Evolutionary conservation across 92 coral and sea anemone genomes (phyloP).

Genomic region (Zoanthus sansibaricus): DNA sequence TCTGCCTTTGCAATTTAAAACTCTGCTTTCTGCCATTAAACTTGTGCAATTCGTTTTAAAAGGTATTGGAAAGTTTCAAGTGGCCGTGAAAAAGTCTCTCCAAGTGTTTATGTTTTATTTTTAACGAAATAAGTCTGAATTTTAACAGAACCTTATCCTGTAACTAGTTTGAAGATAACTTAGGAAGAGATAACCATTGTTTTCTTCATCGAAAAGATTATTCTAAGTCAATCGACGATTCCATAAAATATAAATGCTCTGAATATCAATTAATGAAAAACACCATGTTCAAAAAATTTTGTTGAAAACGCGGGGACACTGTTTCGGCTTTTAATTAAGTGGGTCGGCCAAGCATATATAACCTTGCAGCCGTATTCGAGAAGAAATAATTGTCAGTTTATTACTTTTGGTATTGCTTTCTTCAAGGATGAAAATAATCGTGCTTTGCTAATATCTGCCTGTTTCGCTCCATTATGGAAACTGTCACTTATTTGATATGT

Average conservation of each 20-base stretch:
- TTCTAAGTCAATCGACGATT: slow-evolving; percentile 16
- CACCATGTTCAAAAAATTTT: slow-evolving; percentile 1
- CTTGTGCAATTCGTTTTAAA: not conserved
- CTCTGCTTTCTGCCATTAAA: slow-evolving; percentile 1
- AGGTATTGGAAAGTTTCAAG: not conserved
- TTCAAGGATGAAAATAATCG: slow-evolving; percentile 24
- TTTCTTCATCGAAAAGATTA: not conserved
- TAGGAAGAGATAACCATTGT: not conserved
- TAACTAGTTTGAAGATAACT: not conserved
- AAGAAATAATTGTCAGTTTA: slow-evolving; percentile 34
- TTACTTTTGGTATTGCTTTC: slow-evolving; percentile 36
- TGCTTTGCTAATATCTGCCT: slow-evolving; percentile 32
- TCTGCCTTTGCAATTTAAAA: slow-evolving; percentile 14
- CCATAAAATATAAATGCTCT: slow-evolving; percentile 31
- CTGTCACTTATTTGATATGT: slow-evolving; percentile 36
- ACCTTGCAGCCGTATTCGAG: slow-evolving; percentile 6
- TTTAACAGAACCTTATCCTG: not conserved
- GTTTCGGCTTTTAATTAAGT: slow-evolving; percentile 29
- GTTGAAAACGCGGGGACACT: not conserved
- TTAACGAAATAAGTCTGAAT: not conserved
- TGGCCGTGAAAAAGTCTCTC: not conserved
- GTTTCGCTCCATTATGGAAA: slow-evolving; percentile 47
- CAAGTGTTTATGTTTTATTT: not conserved
- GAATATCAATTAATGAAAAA: slow-evolving; percentile 37
- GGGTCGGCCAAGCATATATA: slow-evolving; percentile 18